Conservation (phyloP, 2,113 vertebrate species). For the Xenus cinereus region DNA sequence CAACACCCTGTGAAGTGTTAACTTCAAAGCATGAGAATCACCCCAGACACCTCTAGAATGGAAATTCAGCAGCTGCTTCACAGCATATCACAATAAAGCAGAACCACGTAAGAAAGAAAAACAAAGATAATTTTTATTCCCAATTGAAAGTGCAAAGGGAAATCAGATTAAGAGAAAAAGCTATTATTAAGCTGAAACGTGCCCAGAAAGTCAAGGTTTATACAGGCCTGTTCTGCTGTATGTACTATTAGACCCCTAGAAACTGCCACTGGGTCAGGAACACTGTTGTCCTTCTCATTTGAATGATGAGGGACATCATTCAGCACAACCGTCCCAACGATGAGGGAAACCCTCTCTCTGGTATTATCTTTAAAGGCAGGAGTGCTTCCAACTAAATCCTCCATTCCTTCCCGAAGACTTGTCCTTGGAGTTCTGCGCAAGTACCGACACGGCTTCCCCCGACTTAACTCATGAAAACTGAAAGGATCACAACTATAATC, state of each 20-base stretch:
- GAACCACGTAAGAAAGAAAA: background rate
- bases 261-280: background rate
- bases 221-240: background rate
- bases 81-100: background rate
- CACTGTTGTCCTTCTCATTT: background rate
- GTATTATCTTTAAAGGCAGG: background rate
- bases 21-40: background rate
- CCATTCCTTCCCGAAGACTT: background rate
- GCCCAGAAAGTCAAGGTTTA: background rate
- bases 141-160: background rate
- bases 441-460: background rate
- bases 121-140: background rate
- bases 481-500: background rate
- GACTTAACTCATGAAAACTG: background rate
- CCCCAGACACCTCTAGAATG: background rate
- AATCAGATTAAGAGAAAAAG: background rate
- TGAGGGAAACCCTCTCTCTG: background rate
- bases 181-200: background rate
- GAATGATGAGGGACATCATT: background rate
- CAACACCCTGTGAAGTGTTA: background rate
- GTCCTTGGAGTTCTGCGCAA: background rate
- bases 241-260: background rate
- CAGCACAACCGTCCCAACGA: background rate
- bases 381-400: background rate
- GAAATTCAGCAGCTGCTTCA: background rate